Conservation (phyloP, 2,113 vertebrate species). For the Tychaedon coryphoeus region DNA sequence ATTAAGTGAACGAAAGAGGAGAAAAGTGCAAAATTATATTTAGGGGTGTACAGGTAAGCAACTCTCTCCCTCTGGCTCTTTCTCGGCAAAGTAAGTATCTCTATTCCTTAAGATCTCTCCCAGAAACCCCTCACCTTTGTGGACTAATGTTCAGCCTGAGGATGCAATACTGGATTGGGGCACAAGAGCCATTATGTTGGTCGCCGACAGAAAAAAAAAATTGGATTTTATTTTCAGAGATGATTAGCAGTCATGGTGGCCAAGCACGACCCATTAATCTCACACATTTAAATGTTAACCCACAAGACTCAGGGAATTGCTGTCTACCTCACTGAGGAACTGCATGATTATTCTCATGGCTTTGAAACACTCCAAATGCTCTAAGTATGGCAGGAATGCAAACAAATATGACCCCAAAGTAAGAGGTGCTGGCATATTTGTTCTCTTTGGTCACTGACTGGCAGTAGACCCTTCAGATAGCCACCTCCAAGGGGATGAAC, state of each 20-base stretch:
- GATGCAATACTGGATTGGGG: neutral
- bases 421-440: neutral
- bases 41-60: neutral
- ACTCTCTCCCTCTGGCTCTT: neutral
- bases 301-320: accelerated
- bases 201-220: neutral
- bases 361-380: neutral
- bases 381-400: neutral
- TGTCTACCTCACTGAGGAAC: neutral
- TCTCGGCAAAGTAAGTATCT: neutral
- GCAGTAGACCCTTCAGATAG: neutral
- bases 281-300: neutral
- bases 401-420: neutral
- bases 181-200: neutral
- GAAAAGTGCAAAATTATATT: neutral
- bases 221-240: neutral
- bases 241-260: neutral
- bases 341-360: neutral
- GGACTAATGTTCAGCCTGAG: neutral
- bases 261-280: neutral
- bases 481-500: neutral
- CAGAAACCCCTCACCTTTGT: accelerated
- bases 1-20: neutral
- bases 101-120: neutral
- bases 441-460: neutral